Conservation (phyloP, 2,797 vertebrate species). For the Cichlasoma orientale region DNA sequence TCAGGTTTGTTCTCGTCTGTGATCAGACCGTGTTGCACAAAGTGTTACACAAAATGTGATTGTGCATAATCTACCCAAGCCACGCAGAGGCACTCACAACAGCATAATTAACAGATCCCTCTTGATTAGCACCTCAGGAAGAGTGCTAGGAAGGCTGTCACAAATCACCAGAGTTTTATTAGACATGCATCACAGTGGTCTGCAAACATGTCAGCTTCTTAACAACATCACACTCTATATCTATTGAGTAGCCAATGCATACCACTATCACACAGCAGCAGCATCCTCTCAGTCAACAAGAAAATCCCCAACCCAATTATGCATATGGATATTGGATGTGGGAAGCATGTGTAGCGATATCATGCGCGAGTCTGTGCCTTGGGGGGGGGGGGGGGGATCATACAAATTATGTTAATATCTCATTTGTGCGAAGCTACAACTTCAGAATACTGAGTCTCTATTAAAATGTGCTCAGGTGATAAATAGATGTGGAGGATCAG, state of each 20-base stretch:
- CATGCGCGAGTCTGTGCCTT: not conserved
- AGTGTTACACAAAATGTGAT: not conserved
- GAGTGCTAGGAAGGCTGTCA: not conserved
- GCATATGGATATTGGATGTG: constrained; percentile 2
- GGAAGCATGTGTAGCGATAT: not conserved
- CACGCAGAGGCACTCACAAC: not conserved
- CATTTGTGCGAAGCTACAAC: not conserved
- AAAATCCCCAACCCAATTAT: constrained; percentile 20
- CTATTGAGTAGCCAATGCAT: not conserved
- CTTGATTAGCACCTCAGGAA: constrained; percentile 19
- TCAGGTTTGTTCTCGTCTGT: not conserved
- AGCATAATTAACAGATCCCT: constrained; percentile 1
- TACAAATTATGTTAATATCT: not conserved
- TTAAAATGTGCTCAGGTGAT: not conserved
- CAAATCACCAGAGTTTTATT: constrained; percentile 12
- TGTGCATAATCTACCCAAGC: not conserved
- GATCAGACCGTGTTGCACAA: not conserved
- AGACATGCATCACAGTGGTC: not conserved
- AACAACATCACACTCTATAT: not conserved
- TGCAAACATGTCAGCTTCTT: not conserved
- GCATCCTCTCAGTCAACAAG: constrained; percentile 2
- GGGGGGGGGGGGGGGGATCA: not conserved
- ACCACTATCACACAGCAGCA: not conserved
- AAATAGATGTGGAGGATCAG: not conserved
- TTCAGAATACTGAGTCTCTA: not conserved